Conservation (phyloP, 2,797 vertebrate genomes). For the Peromyscus attwateri region DNA sequence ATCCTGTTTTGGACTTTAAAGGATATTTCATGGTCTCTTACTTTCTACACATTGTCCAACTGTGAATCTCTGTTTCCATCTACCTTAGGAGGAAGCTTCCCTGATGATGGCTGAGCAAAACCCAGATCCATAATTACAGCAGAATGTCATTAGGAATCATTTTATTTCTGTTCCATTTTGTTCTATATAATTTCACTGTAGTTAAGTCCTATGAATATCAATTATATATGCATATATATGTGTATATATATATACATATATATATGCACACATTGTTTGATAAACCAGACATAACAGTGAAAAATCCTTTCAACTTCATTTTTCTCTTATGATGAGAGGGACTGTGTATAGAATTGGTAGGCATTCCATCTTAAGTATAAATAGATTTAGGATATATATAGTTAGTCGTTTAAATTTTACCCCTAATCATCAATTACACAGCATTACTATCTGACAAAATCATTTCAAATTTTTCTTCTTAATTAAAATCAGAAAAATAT, state of each 20-base stretch:
- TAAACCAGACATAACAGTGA: neutral
- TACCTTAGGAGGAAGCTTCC: neutral
- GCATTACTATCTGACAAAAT: neutral
- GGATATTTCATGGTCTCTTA: too few species aligned
- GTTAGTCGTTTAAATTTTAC: conserved; percentile 10
- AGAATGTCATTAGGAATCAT: neutral
- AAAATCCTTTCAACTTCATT: conserved; percentile 1
- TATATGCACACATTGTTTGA: neutral
- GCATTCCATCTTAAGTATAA: neutral
- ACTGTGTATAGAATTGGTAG: neutral
- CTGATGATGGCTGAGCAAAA: neutral
- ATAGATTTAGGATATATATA: neutral
- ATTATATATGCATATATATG: neutral
- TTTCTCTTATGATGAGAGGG: neutral
- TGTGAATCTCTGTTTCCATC: too few species aligned
- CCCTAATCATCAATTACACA: neutral
- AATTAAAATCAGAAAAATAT: conserved; percentile 61
- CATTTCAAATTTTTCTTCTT: conserved; percentile 17
- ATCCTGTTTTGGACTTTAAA: neutral
- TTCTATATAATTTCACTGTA: neutral
- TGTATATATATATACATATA: neutral
- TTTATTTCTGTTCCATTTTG: neutral
- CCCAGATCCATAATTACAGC: neutral
- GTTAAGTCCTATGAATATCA: neutral
- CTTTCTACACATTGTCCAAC: neutral